Conservation (phyloP, 2,797 vertebrate species). For the Perodicticus potto region DNA sequence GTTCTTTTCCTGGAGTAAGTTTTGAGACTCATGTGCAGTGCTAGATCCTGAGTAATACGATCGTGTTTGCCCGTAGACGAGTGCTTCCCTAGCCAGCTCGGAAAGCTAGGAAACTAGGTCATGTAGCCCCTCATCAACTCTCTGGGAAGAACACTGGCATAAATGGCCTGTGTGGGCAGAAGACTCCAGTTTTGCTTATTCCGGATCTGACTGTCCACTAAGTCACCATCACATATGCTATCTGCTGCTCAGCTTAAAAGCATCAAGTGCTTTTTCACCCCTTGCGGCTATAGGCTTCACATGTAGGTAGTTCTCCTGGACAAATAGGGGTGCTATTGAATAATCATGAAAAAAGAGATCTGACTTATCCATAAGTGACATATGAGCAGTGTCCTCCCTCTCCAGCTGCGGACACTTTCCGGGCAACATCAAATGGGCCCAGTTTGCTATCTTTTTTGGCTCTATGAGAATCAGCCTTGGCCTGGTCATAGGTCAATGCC, state of each 20-base stretch:
- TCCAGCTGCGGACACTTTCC: conserved; percentile 94
- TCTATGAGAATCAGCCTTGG: conserved; percentile 92
- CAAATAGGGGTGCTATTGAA: conserved; percentile 96
- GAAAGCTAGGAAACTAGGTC: conserved; percentile 96
- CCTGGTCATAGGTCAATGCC: conserved; percentile 95
- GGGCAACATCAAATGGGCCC: conserved; percentile 97
- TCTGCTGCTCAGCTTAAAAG: conserved; percentile 97
- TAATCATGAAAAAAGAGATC: conserved; percentile 99
- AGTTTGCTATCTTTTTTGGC: conserved; percentile 96
- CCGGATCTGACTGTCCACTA: conserved; percentile 96
- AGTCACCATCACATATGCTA: conserved; percentile 96
- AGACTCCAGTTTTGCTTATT: conserved; percentile 96
- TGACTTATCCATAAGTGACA: conserved; percentile 97
- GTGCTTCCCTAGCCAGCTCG: conserved; percentile 97
- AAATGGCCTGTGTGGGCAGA: conserved; percentile 97
- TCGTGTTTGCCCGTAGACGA: conserved; percentile 95
- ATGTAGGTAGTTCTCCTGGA: conserved; percentile 97
- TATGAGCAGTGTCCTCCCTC: conserved; percentile 92
- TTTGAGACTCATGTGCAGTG: conserved; percentile 96
- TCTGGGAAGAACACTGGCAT: conserved; percentile 97
- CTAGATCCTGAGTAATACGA: conserved; percentile 95
- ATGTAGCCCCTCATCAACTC: conserved; percentile 99
- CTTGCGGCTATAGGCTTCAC: conserved; percentile 96
- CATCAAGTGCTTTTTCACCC: conserved; percentile 94
- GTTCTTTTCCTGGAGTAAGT: too few relatives aligned